phyloP scores from a whole-genome alignment of 2,888 invertebrate genomes.

The Seladonia tumulorum region DNA sequence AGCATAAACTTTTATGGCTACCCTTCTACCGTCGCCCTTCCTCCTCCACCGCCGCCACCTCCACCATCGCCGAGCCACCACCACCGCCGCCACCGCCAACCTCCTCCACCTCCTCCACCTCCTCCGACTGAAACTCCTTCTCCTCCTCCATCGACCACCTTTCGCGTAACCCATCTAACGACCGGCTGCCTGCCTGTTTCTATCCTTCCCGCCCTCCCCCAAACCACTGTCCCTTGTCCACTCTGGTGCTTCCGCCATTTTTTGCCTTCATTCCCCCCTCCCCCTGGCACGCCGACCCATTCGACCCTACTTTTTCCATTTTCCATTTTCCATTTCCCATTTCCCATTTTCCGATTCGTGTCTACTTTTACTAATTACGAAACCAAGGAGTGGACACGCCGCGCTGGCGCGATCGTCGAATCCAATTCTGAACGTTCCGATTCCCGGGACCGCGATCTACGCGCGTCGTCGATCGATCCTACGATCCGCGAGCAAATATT shows the following conservation, averaged over 20 bases:
- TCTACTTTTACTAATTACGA: slow-evolving; percentile 79
- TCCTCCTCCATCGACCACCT: slow-evolving; percentile 62
- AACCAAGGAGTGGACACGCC: slow-evolving; percentile 59
- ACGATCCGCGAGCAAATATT: neutral
- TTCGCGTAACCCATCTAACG: slow-evolving; percentile 64
- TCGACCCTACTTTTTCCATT: slow-evolving; percentile 12
- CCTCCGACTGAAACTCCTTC: slow-evolving; percentile 58
- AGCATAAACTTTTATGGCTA: slow-evolving; percentile 84
- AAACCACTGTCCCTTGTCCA: slow-evolving; percentile 33
- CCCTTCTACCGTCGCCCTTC: slow-evolving; percentile 80
- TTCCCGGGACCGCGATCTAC: slow-evolving; percentile 6
- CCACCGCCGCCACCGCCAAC: slow-evolving; percentile 62
- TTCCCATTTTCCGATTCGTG: slow-evolving; percentile 57
- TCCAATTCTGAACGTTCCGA: slow-evolving; percentile 39
- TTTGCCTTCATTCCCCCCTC: slow-evolving; percentile 1
- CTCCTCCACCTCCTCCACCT: slow-evolving; percentile 40
- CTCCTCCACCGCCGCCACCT: slow-evolving; percentile 61
- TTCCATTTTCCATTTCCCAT: neutral
- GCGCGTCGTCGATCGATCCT: neutral
- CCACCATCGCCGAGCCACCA: slow-evolving; percentile 52
- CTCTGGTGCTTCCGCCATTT: slow-evolving; percentile 22
- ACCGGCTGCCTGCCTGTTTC: slow-evolving; percentile 69
- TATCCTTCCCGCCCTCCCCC: slow-evolving; percentile 53
- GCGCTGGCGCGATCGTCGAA: slow-evolving; percentile 50
- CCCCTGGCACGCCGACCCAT: neutral